Evolutionary conservation across 2,113 vertebrate species (phyloP).

Genomic region (Danionella cerebrum): DNA sequence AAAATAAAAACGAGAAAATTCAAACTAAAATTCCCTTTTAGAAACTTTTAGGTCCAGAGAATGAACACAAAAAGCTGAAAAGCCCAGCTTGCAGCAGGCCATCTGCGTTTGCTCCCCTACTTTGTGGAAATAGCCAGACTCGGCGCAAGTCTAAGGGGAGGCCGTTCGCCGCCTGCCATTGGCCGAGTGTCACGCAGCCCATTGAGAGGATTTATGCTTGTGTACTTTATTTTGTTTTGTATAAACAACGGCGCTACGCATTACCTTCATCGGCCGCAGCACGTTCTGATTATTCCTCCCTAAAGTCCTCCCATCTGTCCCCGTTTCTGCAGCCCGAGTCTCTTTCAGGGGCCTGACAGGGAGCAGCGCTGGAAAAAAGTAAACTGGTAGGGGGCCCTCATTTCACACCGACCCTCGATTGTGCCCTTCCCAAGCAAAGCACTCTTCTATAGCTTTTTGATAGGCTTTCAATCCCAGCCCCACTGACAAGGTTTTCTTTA

Average conservation of each 20-base stretch:
- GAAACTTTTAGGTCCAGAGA: too few relatives aligned
- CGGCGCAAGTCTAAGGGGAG: neutral
- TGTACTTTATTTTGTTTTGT: conserved; percentile 73
- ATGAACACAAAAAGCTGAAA: neutral
- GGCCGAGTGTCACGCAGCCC: conserved; percentile 26
- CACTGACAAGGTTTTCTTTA: conserved; percentile 73
- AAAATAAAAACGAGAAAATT: too few relatives aligned
- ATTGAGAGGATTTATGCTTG: conserved; percentile 53
- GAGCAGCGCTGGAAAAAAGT: conserved; percentile 50
- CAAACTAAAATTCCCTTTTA: too few relatives aligned
- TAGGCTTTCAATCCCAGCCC: conserved; percentile 96
- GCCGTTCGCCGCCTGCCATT: neutral
- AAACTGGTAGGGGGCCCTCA: conserved; percentile 82
- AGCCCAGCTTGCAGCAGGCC: too few relatives aligned
- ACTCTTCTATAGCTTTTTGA: conserved; percentile 99
- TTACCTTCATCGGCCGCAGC: conserved; percentile 61
- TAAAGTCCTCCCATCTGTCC: conserved; percentile 88
- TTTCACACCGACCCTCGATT: conserved; percentile 74
- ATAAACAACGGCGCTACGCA: conserved; percentile 64
- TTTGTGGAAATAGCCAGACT: neutral
- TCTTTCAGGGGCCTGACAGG: conserved; percentile 61
- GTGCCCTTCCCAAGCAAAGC: conserved; percentile 85
- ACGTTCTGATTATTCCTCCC: conserved; percentile 84
- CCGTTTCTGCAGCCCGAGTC: conserved; percentile 54
- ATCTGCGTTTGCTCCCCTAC: conserved; percentile 7